Percentiles rank a stretch among this genome's conserved stretches.
phyloP scores from a whole-genome alignment of 2,888 invertebrate genomes.

The Microctonus brassicae region DNA sequence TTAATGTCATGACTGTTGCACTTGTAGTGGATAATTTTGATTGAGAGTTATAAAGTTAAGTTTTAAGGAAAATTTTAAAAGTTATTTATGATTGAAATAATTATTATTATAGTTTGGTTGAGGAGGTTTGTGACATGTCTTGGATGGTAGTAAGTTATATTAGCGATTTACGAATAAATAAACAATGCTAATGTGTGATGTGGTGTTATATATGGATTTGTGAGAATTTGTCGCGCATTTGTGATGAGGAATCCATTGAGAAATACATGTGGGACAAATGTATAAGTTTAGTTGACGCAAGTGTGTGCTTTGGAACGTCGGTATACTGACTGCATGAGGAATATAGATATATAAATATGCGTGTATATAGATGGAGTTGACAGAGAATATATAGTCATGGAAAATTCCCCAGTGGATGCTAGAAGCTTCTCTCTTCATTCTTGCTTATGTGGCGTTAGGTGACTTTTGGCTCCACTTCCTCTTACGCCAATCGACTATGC shows the following conservation, averaged over 20 bases:
- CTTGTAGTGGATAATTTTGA: no score
- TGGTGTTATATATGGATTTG: background rate
- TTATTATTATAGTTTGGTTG: no score
- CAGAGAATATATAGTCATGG: background rate
- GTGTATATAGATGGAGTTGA: background rate
- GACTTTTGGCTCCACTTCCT: conserved; percentile 27
- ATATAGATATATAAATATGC: background rate
- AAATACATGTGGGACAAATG: conserved; percentile 1
- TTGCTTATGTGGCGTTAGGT: conserved; percentile 17
- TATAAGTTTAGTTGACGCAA: conserved; percentile 3
- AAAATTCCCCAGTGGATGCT: conserved; percentile 2
- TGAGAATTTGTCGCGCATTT: background rate
- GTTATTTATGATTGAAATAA: no score
- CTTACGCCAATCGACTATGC: conserved; percentile 59
- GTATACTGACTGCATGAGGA: background rate
- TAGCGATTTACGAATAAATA: background rate
- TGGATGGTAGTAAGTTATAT: no score
- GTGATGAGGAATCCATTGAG: background rate
- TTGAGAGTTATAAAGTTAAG: no score
- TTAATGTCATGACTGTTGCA: no score
- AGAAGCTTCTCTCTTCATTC: conserved; percentile 31
- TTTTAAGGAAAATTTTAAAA: no score
- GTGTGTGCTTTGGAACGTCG: background rate
- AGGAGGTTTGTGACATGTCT: no score
- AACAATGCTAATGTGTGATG: background rate